Evolutionary conservation across 2,888 invertebrate genomes (phyloP).

Genomic region (Coecobrya sp.): DNA sequence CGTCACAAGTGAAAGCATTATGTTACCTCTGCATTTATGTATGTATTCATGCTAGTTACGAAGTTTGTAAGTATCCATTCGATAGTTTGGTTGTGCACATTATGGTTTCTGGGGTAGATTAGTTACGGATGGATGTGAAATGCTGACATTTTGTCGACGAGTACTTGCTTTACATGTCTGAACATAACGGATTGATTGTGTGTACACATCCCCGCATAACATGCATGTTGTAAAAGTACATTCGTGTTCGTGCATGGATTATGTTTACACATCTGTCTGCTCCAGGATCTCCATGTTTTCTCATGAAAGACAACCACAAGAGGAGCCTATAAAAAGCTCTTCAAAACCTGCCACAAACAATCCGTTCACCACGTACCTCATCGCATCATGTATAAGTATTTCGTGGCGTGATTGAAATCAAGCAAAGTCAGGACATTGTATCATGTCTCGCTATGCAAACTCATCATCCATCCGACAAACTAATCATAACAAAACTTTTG

Average conservation of each 20-base stretch:
- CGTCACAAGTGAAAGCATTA: too few relatives aligned
- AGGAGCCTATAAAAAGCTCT: slow-evolving; percentile 10
- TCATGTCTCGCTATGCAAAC: neutral
- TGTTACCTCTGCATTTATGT: too few relatives aligned
- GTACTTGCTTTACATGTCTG: slow-evolving; percentile 12
- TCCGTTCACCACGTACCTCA: neutral
- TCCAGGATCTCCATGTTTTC: slow-evolving; percentile 9
- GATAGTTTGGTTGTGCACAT: neutral
- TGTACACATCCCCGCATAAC: neutral
- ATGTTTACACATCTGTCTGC: neutral
- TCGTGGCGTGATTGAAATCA: slow-evolving; percentile 44
- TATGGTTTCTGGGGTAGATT: slow-evolving; percentile 54
- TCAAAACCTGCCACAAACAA: slow-evolving; percentile 35
- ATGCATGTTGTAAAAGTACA: neutral
- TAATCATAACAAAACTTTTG: slow-evolving; percentile 42
- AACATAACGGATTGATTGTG: slow-evolving; percentile 20
- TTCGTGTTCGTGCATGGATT: neutral
- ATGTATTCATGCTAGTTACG: neutral
- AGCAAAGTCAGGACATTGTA: slow-evolving; percentile 11
- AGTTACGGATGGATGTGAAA: slow-evolving; percentile 45
- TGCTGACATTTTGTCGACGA: slow-evolving; percentile 61
- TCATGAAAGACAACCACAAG: slow-evolving; percentile 8
- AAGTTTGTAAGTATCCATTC: neutral
- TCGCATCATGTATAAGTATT: neutral
- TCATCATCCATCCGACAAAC: slow-evolving; percentile 13